These are phyloP conservation scores for Patella ulyssiponensis DNA, from an alignment of 2,888 invertebrate genomes.

Conservation along the genomic window DNA sequence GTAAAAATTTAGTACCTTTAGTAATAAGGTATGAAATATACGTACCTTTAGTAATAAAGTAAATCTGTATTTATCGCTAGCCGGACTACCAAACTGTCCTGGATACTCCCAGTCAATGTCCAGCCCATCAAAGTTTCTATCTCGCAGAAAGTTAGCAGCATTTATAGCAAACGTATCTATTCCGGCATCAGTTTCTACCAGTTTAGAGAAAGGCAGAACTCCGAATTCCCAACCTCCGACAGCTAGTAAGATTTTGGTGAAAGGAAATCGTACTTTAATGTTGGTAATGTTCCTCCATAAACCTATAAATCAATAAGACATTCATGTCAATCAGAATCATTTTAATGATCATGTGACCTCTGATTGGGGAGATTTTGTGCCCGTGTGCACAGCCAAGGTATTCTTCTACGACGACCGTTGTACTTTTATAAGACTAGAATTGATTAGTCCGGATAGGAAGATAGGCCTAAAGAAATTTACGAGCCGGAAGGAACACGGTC, in stretches of 20 bases:
- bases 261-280: not conserved
- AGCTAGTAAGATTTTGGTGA: not conserved
- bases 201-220: not conserved
- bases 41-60: not conserved
- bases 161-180: not conserved
- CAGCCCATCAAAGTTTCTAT: not conserved
- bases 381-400: too few relatives aligned
- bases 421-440: too few relatives aligned
- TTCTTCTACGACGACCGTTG: too few relatives aligned
- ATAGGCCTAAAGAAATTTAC: too few relatives aligned
- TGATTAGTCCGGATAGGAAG: too few relatives aligned
- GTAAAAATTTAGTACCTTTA: too few relatives aligned
- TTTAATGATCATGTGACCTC: too few relatives aligned
- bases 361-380: too few relatives aligned
- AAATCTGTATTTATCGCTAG: not conserved
- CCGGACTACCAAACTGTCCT: not conserved
- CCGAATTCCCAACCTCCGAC: not conserved
- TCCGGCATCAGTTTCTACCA: not conserved
- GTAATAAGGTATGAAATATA: too few relatives aligned
- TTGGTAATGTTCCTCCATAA: not conserved
- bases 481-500: too few relatives aligned
- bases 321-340: too few relatives aligned
- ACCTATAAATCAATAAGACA: not conserved
- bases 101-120: constrained; percentile 3
- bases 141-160: not conserved